Percentiles rank a stretch among this genome's conserved stretches.
Evolutionary conservation across 2,888 invertebrate genomes (phyloP).

Genomic region (Lottia gigantea): DNA sequence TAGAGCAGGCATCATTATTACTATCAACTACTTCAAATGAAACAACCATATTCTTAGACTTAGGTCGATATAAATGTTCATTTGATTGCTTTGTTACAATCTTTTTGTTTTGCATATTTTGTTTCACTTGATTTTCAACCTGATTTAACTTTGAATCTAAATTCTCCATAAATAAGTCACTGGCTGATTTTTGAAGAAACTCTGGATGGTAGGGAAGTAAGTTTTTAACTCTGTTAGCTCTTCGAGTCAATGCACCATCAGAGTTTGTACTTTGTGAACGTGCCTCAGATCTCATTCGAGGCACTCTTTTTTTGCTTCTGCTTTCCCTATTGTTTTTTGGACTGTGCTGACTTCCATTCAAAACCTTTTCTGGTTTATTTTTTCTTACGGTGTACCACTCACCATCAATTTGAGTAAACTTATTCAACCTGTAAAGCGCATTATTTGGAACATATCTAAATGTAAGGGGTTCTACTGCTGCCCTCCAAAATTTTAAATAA

Average conservation of each 20-base stretch:
- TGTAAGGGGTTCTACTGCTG: slow-evolving; percentile 57
- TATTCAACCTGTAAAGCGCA: slow-evolving; percentile 53
- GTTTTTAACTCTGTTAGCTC: slow-evolving; percentile 28
- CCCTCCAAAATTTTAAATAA: slow-evolving; percentile 49
- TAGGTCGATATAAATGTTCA: neutral
- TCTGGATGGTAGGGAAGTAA: slow-evolving; percentile 30
- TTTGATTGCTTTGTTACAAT: neutral
- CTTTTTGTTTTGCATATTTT: slow-evolving; percentile 25
- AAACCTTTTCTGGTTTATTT: slow-evolving; percentile 38
- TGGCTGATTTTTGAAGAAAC: slow-evolving; percentile 42
- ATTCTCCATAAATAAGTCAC: slow-evolving; percentile 55
- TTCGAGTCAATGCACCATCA: slow-evolving; percentile 30
- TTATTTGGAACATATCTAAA: slow-evolving; percentile 58
- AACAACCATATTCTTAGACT: neutral
- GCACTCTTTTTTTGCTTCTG: slow-evolving; percentile 46
- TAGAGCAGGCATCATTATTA: neutral
- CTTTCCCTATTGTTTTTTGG: neutral
- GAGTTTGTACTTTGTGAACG: slow-evolving; percentile 35
- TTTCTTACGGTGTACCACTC: slow-evolving; percentile 45
- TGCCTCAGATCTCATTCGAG: slow-evolving; percentile 39
- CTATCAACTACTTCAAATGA: neutral
- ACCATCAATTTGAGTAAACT: slow-evolving; percentile 44
- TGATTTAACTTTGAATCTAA: slow-evolving; percentile 44
- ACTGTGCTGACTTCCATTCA: slow-evolving; percentile 38
- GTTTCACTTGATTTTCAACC: slow-evolving; percentile 48